Conservation (phyloP, 1,140 invertebrate genomes). For the Diorhabda carinulata region DNA sequence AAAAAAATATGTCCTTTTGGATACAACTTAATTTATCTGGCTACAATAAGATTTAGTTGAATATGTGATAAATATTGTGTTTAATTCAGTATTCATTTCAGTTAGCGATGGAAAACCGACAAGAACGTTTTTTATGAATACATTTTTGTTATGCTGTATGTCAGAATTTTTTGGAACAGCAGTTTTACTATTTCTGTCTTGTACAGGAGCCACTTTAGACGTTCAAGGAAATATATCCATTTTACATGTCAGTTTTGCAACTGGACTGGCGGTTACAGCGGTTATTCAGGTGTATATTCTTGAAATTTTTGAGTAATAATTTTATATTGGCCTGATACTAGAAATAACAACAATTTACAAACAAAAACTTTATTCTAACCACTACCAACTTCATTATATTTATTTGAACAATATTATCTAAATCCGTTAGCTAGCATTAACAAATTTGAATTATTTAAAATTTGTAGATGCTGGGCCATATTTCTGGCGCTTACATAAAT, state of each 20-base stretch:
- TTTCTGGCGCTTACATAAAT: conserved; percentile 73
- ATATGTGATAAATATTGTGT: no score
- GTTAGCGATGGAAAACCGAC: not conserved
- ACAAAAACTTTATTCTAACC: no score
- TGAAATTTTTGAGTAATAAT: not conserved
- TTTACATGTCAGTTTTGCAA: conserved; percentile 33
- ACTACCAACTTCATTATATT: no score
- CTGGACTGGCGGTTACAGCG: conserved; percentile 36
- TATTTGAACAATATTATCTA: no score
- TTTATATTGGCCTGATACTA: not conserved
- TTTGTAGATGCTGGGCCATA: conserved; percentile 62
- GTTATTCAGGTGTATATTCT: conserved; percentile 35
- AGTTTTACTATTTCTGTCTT: conserved; percentile 38
- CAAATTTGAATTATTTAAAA: conserved; percentile 12
- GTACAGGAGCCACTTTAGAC: conserved; percentile 33
- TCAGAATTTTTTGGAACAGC: conserved; percentile 49
- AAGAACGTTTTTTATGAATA: conserved; percentile 19
- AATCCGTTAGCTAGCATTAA: no score
- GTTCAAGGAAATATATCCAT: conserved; percentile 28
- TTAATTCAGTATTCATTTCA: not conserved
- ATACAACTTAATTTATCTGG: no score
- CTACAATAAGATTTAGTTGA: no score
- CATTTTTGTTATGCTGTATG: conserved; percentile 26
- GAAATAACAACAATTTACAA: no score
- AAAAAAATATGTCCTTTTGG: no score